Conservation (phyloP, 2,797 vertebrate genomes). For the Anolis apletophallus region DNA sequence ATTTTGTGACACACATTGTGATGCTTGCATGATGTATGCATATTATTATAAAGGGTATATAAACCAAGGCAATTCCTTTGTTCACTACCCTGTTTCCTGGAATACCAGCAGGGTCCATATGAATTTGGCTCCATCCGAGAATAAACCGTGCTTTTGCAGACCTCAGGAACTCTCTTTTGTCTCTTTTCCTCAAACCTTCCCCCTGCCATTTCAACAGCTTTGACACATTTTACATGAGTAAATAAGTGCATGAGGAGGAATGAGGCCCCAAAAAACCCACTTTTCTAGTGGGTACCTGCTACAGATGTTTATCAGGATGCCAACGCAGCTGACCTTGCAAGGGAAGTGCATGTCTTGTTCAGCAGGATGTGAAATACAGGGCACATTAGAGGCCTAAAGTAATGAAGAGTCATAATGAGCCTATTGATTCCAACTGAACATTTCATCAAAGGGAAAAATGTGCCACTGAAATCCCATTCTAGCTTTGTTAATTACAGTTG, state of each 20-base stretch:
- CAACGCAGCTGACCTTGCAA: slow-evolving; percentile 7
- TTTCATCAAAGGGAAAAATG: slow-evolving; percentile 13
- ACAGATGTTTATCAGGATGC: neutral
- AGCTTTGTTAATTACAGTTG: slow-evolving; percentile 15
- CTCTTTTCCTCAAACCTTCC: too few species aligned
- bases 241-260: neutral
- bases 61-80: too few species aligned
- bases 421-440: slow-evolving; percentile 16
- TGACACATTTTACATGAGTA: neutral
- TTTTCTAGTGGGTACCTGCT: neutral
- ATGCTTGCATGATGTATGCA: too few species aligned
- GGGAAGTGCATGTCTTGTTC: neutral
- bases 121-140: too few species aligned
- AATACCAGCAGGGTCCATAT: too few species aligned
- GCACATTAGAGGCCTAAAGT: neutral
- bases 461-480: neutral
- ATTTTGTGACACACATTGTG: too few species aligned
- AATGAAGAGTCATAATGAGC: slow-evolving; percentile 13
- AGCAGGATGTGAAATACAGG: neutral
- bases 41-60: too few species aligned
- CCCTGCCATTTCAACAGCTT: too few species aligned
- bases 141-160: too few species aligned
- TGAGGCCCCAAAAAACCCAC: neutral
- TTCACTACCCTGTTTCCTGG: too few species aligned
- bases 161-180: too few species aligned